A percentile compares a stretch with the other conserved stretches of the same genome.
Conservation (phyloP, 30 jellyfish, hydroid and myxozoan species). For the Hydractinia echinata region DNA sequence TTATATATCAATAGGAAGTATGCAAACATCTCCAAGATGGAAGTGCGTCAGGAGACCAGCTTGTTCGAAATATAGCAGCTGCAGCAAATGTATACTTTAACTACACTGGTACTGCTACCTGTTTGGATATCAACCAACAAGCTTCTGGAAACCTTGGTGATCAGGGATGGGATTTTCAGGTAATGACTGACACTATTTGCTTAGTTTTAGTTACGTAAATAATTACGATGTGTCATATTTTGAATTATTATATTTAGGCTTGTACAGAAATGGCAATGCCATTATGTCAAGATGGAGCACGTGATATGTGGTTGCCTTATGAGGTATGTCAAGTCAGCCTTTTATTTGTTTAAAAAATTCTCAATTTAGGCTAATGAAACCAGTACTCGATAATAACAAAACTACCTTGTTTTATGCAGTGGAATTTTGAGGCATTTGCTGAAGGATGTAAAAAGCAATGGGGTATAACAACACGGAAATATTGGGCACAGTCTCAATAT, state of each 20-base stretch:
- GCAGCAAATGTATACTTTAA: slow-evolving; percentile 89
- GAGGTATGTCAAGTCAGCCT: slow-evolving; percentile 41
- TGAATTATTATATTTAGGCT: slow-evolving; percentile 49
- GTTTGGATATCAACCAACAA: slow-evolving; percentile 70
- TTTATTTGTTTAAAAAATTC: neutral
- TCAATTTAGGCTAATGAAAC: neutral
- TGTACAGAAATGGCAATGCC: slow-evolving; percentile 99
- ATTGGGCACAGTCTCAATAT: slow-evolving; percentile 82
- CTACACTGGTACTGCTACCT: slow-evolving; percentile 82
- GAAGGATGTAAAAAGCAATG: slow-evolving; percentile 66
- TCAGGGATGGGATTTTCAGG: slow-evolving; percentile 97
- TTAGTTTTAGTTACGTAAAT: neutral
- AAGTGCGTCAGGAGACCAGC: slow-evolving; percentile 53
- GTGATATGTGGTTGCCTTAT: slow-evolving; percentile 71
- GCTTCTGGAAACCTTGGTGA: slow-evolving; percentile 90
- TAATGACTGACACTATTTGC: neutral
- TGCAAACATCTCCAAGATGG: slow-evolving; percentile 75
- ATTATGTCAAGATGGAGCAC: slow-evolving; percentile 71
- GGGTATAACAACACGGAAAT: slow-evolving; percentile 91
- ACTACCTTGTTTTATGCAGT: slow-evolving; percentile 29
- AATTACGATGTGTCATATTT: neutral
- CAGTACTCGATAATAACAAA: neutral
- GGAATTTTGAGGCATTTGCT: slow-evolving; percentile 89
- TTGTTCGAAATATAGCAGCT: slow-evolving; percentile 50
- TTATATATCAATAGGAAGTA: slow-evolving; percentile 46